Percentiles rank a stretch among this genome's conserved stretches.
Evolutionary conservation across 2,797 vertebrate genomes (phyloP).

Genomic region (Lithobates pipiens): DNA sequence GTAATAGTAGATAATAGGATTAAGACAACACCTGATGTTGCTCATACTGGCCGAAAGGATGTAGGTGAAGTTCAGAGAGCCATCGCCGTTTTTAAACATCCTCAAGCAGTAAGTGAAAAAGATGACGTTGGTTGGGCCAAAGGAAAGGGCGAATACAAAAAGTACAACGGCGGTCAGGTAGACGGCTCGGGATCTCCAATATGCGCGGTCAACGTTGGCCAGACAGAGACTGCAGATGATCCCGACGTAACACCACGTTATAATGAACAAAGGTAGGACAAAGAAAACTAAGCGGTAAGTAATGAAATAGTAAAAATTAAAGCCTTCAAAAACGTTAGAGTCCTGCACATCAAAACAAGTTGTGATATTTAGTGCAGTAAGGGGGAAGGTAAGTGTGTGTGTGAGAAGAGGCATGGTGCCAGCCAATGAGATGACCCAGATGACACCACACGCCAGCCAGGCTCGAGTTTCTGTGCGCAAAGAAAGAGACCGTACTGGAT

Average conservation of each 20-base stretch:
- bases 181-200: conserved; percentile 82
- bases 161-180: conserved; percentile 83
- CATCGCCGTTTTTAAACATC: conserved; percentile 62
- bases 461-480: too few species aligned
- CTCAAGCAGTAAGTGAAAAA: conserved; percentile 82
- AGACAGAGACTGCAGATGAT: conserved; percentile 75
- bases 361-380: conserved; percentile 69
- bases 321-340: conserved; percentile 66
- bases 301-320: conserved; percentile 83
- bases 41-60: conserved; percentile 85
- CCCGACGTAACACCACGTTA: conserved; percentile 78
- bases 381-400: too few species aligned
- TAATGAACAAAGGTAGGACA: conserved; percentile 79
- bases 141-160: conserved; percentile 88
- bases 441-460: too few species aligned
- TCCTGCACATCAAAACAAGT: conserved; percentile 88
- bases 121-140: conserved; percentile 88
- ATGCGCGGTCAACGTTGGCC: conserved; percentile 70
- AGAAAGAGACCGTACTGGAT: too few species aligned
- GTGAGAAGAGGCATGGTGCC: too few species aligned
- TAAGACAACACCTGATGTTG: conserved; percentile 89
- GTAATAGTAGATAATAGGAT: conserved; percentile 90
- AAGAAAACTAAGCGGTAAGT: conserved; percentile 80
- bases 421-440: too few species aligned
- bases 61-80: conserved; percentile 86